A percentile compares a stretch with the other conserved stretches of the same genome.
phyloP scores from a whole-genome alignment of 2,113 vertebrate species.

The Dryoscopus gambensis region DNA sequence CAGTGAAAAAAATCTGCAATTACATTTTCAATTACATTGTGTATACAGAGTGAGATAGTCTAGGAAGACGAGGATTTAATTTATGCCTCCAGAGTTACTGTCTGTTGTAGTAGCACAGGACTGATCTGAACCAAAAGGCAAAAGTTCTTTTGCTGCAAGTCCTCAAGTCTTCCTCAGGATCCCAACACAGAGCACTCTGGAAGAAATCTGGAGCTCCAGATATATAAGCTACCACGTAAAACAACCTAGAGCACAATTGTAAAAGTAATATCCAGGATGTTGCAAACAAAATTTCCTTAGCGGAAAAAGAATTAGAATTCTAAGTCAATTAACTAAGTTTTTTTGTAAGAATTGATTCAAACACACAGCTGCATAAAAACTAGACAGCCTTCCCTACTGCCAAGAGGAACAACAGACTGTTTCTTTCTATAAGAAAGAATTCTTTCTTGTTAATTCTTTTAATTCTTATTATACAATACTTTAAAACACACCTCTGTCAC shows the following conservation, averaged over 20 bases:
- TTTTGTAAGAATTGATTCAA: not conserved
- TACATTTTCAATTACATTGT: not conserved
- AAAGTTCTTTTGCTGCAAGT: not conserved
- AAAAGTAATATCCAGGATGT: not conserved
- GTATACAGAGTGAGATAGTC: not conserved
- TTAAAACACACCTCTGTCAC: not conserved
- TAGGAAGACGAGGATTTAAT: not conserved
- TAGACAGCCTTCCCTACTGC: not conserved
- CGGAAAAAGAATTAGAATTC: not conserved
- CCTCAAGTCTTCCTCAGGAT: not conserved
- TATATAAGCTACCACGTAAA: accelerated
- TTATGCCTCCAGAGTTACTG: not conserved
- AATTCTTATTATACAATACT: not conserved
- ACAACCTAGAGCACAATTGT: not conserved
- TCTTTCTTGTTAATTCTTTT: not conserved
- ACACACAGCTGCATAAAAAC: not conserved
- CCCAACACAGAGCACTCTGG: not conserved
- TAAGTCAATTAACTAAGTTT: not conserved
- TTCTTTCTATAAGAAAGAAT: too few species aligned
- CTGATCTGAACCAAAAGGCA: not conserved
- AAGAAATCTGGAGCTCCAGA: not conserved
- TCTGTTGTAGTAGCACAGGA: not conserved
- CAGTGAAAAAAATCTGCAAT: not conserved
- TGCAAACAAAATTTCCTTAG: not conserved
- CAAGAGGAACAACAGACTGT: not conserved